These are phyloP conservation scores for Octodon degus DNA, from an alignment of 2,113 vertebrate genomes.

Conservation along the genomic window DNA sequence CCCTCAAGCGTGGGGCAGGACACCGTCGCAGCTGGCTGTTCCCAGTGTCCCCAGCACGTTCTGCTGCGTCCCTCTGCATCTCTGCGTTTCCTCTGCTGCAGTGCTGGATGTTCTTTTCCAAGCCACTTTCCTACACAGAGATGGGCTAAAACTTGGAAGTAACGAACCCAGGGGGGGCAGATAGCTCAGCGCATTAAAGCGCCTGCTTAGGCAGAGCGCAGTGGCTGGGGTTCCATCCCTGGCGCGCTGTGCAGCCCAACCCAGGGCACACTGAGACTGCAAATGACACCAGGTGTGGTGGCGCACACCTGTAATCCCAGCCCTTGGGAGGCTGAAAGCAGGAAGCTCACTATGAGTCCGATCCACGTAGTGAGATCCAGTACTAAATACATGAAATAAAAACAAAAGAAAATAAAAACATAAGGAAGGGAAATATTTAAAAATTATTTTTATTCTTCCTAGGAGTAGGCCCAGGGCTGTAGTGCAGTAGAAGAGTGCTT, in stretches of 20 bases:
- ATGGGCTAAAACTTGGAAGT: background rate
- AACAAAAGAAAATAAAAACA: background rate
- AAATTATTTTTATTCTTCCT: background rate
- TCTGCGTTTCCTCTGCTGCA: too few relatives aligned
- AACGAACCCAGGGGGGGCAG: background rate
- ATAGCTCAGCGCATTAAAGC: too few relatives aligned
- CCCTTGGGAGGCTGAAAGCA: too few relatives aligned
- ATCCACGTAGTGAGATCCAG: too few relatives aligned
- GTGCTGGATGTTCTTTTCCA: background rate
- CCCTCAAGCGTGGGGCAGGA: accelerated
- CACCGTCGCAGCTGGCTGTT: background rate
- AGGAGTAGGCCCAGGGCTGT: background rate
- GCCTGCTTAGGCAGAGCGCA: too few relatives aligned
- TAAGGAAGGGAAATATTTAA: background rate
- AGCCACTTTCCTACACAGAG: background rate
- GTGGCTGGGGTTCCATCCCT: too few relatives aligned
- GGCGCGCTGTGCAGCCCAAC: too few relatives aligned
- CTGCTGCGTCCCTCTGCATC: background rate
- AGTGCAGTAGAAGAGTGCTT: background rate
- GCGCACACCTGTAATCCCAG: too few relatives aligned
- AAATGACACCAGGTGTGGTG: too few relatives aligned
- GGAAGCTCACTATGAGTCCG: too few relatives aligned
- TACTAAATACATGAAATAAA: background rate
- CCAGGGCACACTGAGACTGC: too few relatives aligned
- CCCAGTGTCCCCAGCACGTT: too few relatives aligned